A percentile compares a stretch with the other conserved stretches of the same genome.
Evolutionary conservation across 2,797 vertebrate genomes (phyloP).

Genomic region (Siniperca undulata): DNA sequence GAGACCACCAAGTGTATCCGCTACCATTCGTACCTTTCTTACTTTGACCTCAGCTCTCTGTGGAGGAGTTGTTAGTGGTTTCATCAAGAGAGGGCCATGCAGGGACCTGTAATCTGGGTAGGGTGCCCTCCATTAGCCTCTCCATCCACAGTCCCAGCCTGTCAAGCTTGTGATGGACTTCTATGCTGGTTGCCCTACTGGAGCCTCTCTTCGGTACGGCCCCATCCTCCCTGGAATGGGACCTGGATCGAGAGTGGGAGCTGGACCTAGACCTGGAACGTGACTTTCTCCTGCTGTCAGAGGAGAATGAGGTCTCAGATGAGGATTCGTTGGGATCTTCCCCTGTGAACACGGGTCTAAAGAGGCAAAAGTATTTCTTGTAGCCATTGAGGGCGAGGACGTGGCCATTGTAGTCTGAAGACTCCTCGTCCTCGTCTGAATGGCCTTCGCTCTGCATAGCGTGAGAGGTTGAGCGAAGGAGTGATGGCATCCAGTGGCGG

Average conservation of each 20-base stretch:
- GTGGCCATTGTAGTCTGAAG: conserved; percentile 89
- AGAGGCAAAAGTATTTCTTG: conserved; percentile 97
- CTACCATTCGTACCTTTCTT: neutral
- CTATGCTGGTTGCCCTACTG: conserved; percentile 79
- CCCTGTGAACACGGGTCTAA: conserved; percentile 87
- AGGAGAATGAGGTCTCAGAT: conserved; percentile 75
- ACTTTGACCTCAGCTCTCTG: conserved; percentile 65
- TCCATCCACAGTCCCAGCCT: conserved; percentile 97
- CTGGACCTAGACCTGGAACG: conserved; percentile 74
- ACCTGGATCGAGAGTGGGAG: conserved; percentile 81
- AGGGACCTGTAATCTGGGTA: conserved; percentile 91
- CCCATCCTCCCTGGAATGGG: conserved; percentile 76
- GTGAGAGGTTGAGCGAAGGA: conserved; percentile 87
- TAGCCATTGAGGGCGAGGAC: conserved; percentile 95
- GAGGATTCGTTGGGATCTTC: conserved; percentile 74
- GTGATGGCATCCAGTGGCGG: conserved; percentile 90
- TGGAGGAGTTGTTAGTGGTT: conserved; percentile 27
- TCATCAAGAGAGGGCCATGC: conserved; percentile 90
- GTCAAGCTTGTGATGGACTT: conserved; percentile 92
- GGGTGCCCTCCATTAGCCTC: conserved; percentile 92
- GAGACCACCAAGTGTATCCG: conserved; percentile 2
- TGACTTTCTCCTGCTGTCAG: conserved; percentile 69
- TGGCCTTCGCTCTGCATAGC: conserved; percentile 66
- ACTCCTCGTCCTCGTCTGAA: conserved; percentile 75
- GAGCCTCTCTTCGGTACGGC: conserved; percentile 59